Conservation (phyloP, 1,140 invertebrate species). For the Cylas formicarius region DNA sequence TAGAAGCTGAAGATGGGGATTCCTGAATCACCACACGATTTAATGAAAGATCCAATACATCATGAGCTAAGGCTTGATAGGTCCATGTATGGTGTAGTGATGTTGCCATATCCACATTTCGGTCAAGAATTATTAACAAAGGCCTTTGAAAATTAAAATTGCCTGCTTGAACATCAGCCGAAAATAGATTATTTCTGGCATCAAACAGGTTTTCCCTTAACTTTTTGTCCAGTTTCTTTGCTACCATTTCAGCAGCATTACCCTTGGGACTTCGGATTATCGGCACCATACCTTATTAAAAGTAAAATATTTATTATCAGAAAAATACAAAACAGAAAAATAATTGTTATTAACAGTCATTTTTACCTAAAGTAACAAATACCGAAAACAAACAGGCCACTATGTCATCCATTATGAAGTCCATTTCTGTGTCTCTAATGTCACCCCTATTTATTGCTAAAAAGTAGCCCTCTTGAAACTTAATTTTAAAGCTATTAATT, state of each 20-base stretch:
- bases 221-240: conserved; percentile 95
- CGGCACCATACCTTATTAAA: conserved; percentile 77
- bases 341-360: no score
- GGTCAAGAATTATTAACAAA: conserved; percentile 85
- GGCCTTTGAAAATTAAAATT: conserved; percentile 87
- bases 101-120: conserved; percentile 95
- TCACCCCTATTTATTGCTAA: conserved; percentile 89
- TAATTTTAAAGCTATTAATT: neutral
- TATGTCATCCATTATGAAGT: conserved; percentile 86
- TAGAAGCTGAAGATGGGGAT: conserved; percentile 48
- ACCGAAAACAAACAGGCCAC: conserved; percentile 96
- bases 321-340: conserved; percentile 3
- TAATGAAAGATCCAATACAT: conserved; percentile 84
- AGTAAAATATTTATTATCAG: conserved; percentile 8
- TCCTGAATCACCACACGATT: conserved; percentile 83
- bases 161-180: conserved; percentile 71
- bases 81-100: conserved; percentile 99
- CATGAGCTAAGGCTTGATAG: conserved; percentile 94
- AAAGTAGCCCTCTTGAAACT: conserved; percentile 33
- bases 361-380: conserved; percentile 84
- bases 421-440: conserved; percentile 94
- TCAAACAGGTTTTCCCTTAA: conserved; percentile 94
- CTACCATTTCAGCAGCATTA: conserved; percentile 97
- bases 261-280: conserved; percentile 92
- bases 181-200: conserved; percentile 92